phyloP scores from a whole-genome alignment of 2,888 invertebrate genomes.

The Lordiphosa fenestrarum region DNA sequence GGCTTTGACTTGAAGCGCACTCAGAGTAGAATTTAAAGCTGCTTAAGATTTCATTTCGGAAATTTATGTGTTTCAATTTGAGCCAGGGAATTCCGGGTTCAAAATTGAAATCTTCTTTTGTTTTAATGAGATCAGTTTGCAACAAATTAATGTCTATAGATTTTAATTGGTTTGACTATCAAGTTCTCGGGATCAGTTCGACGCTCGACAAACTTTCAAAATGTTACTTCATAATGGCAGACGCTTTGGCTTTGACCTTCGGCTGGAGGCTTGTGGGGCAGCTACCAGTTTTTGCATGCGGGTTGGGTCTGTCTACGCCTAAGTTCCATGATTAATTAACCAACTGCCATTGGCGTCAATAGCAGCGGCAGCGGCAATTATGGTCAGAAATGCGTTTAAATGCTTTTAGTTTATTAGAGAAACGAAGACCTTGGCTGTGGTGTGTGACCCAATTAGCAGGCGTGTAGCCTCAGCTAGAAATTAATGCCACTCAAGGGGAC shows the following conservation, averaged over 20 bases:
- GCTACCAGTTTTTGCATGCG: conserved; percentile 33
- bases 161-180: conserved; percentile 24
- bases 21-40: conserved; percentile 31
- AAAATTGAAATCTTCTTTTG: conserved; percentile 23
- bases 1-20: conserved; percentile 50
- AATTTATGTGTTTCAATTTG: conserved; percentile 54
- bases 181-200: conserved; percentile 46
- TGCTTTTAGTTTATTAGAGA: conserved; percentile 34
- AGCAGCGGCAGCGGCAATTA: conserved; percentile 21
- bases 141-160: conserved; percentile 1
- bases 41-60: conserved; percentile 27
- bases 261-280: background rate
- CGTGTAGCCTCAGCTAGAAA: conserved; percentile 12
- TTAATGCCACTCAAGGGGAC: conserved; percentile 25
- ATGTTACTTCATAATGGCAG: no score
- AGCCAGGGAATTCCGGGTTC: conserved; percentile 61
- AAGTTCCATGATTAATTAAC: conserved; percentile 49
- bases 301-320: conserved; percentile 34
- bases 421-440: conserved; percentile 16
- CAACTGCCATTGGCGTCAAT: conserved; percentile 30
- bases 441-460: conserved; percentile 35
- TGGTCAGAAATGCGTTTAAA: conserved; percentile 41
- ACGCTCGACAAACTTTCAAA: conserved; percentile 15
- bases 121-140: no score
- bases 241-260: background rate